Conservation (phyloP, 37 sponge, comb jelly and placozoan species). For the Dysidea cf. avara region DNA sequence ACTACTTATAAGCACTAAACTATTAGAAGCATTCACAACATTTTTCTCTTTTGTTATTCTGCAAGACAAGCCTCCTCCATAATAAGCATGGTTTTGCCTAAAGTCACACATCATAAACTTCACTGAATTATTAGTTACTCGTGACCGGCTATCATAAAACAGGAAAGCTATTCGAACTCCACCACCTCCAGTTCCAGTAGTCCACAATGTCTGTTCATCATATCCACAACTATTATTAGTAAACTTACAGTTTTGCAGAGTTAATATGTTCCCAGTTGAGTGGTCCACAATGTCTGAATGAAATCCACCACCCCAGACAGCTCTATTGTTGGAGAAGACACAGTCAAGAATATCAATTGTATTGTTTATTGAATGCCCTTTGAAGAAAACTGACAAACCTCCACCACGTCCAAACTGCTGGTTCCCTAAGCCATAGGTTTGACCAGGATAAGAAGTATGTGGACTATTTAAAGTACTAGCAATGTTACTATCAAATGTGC, state of each 20-base stretch:
- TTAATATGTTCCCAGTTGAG: slow-evolving; percentile 10
- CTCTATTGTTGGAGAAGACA: slow-evolving; percentile 17
- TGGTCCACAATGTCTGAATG: slow-evolving; percentile 43
- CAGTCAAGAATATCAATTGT: neutral
- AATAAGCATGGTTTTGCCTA: slow-evolving; percentile 35
- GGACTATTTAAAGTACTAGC: neutral
- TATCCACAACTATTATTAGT: slow-evolving; percentile 8
- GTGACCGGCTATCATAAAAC: neutral
- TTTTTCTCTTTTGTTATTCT: slow-evolving; percentile 11
- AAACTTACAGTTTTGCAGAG: neutral
- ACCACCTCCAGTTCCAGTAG: slow-evolving; percentile 44
- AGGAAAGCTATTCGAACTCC: slow-evolving; percentile 25
- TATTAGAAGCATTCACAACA: slow-evolving; percentile 12
- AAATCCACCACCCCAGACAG: slow-evolving; percentile 54
- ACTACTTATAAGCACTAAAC: slow-evolving; percentile 19
- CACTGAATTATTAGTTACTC: slow-evolving; percentile 17
- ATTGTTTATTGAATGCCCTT: slow-evolving; percentile 27
- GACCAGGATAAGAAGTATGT: no score
- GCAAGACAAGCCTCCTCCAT: slow-evolving; percentile 58
- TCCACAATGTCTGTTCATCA: neutral
- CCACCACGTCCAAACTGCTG: slow-evolving; percentile 43
- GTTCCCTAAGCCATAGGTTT: no score
- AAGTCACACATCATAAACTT: slow-evolving; percentile 30
- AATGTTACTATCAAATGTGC: slow-evolving; percentile 21
- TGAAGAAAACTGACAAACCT: slow-evolving; percentile 38